Base-by-base conservation (phyloP, 2,888 invertebrate genomes). In the Anorthoa munda region DNA sequence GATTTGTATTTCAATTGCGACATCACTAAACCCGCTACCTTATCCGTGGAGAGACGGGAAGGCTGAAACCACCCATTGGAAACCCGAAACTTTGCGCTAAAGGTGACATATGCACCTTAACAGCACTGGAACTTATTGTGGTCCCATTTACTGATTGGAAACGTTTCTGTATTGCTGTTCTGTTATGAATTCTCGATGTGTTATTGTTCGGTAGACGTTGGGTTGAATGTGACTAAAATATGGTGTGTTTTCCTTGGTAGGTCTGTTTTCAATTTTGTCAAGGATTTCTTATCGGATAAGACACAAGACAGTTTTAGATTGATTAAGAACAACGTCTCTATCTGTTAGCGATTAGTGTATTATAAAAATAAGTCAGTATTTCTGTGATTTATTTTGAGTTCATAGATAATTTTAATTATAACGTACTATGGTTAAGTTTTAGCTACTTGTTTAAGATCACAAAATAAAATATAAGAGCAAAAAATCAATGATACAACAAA, bases 51-150 rank as follows among this genome's bases (percentile, higher is more conserved):
- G 45, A 39, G 17, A 3, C 60, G 67, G 66, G 68, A 75, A 68
- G 75, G 69, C 73, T 78, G 45, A 1, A 1, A 60, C 59, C 72
- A 81, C 75, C 78, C 82, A 77, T 81, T 75, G 85, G 75, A 72
- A 81, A 67, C 50, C 70, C 58, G 53, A 70, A 89, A 90, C 89
- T 90, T 89, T 83, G 76, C 84, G 85, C 86, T 88, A 87, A 87
- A 88, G 89, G 89, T 90, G 90, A 91, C 90, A 90, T 87, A 85
- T 90, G 87, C 89, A 88, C 88, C 89, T 88, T 86, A 86, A 86
- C 81, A 73, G 83, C 70, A 75, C 81, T 79, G 67, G 81, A 86
- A 80, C 87, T 88, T 88, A 86, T 81, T 83, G 86, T 78, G 84
- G 86, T 81, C 85, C 88, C 82, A 89, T 88, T 87, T 82, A 79